Evolutionary conservation across 1,140 invertebrate species (phyloP), one percentile per base, ranked within the genome.

Genomic region (Cyphomyrmex costatus): DNA sequence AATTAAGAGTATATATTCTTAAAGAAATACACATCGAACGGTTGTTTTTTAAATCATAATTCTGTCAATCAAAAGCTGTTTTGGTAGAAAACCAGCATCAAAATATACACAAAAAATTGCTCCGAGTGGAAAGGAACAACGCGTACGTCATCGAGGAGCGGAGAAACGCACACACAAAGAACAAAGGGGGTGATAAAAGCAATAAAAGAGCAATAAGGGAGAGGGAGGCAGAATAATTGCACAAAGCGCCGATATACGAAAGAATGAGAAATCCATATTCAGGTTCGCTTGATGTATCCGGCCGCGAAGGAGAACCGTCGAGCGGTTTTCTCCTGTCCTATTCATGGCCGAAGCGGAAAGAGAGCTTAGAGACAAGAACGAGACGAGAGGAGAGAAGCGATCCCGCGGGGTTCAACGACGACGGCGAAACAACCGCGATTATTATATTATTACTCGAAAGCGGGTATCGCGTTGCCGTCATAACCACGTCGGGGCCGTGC

Each of bases 391-490:
- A n/a, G 51, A 73, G 83, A 70, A 61, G 10, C 60, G 27, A 66
- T 56, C 65, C 68, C 36, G 79, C 49, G 78, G 12, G 36, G 63
- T 51, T 83, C 86, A 36, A 68, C 63, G 65, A 90, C 89, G 85
- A 91, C 65, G 46, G 61, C 61, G 68, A 83, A 83, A 83, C 79
- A 73, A 61, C 90, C 90, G 91, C 91, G 88, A 91, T 92, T 92
- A 91, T 90, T 86, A 88, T 91, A 88, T 87, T 89, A 89, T 91
- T 86, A 87, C 77, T 84, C 79, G 66, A 85, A 87, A 87, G 77
- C 77, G 88, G 92, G 89, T 93, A 92, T 93, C 93, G 85, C 90
- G 90, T 93, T 93, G 91, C 92, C 93, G 92, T 93, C 92, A 93
- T 91, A 90, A 92, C 88, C 92, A 92, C 89, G 91, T 93, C 92